phyloP scores from a whole-genome alignment of 2,113 vertebrate genomes.

The Lycaon pictus region DNA sequence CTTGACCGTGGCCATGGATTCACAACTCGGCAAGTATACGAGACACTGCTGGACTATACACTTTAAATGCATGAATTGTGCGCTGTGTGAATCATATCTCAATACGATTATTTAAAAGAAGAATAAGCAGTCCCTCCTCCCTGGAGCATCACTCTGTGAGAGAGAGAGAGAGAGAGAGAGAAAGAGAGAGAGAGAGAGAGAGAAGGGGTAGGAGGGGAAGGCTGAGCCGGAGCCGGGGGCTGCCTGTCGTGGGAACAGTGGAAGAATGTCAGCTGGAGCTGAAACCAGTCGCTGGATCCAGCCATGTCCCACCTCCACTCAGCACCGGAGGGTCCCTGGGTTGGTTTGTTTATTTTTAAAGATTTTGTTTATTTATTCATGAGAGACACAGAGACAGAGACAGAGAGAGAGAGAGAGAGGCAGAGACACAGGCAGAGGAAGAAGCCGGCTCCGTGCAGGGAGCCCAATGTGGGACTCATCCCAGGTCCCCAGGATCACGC shows the following conservation, averaged over 20 bases:
- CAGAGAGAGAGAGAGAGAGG: no score
- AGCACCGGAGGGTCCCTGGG: background rate
- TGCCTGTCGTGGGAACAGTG: background rate
- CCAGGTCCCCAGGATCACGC: no score
- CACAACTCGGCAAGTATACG: background rate
- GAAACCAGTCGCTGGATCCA: background rate
- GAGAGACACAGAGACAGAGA: no score
- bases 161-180: background rate
- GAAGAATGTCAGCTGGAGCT: accelerated
- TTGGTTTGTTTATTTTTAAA: no score
- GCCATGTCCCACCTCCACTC: background rate
- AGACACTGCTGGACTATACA: background rate
- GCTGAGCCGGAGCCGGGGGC: background rate
- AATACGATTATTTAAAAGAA: background rate
- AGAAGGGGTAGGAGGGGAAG: background rate
- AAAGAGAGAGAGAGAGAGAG: background rate
- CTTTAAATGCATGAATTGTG: background rate
- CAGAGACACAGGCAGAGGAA: no score
- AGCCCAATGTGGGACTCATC: no score
- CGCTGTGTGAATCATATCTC: background rate
- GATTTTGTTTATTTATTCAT: no score
- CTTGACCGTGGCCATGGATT: background rate
- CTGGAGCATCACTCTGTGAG: no score
- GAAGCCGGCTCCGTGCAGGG: no score
- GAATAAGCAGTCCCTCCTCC: accelerated